phyloP scores from a whole-genome alignment of 2,888 invertebrate species.

The Diaprepes abbreviatus region DNA sequence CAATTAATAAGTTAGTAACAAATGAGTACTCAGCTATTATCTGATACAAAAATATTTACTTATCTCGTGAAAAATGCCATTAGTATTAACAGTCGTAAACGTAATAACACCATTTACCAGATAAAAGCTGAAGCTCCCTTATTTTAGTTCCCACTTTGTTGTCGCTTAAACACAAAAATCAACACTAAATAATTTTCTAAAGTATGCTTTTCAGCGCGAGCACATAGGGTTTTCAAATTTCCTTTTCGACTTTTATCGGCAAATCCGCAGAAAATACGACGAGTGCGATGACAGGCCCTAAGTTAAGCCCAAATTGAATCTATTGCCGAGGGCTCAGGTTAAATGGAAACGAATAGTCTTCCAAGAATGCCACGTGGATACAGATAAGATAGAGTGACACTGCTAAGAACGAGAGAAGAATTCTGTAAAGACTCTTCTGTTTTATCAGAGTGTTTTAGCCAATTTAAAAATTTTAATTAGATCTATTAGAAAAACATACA shows the following conservation, averaged over 20 bases:
- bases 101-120: too few relatives aligned
- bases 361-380: background rate
- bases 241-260: background rate
- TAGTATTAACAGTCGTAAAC: too few relatives aligned
- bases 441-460: too few relatives aligned
- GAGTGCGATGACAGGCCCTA: conserved; percentile 3
- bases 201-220: background rate
- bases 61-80: too few relatives aligned
- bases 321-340: conserved; percentile 20
- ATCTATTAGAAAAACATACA: too few relatives aligned
- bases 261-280: conserved; percentile 19
- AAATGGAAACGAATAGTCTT: conserved; percentile 28
- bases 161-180: too few relatives aligned
- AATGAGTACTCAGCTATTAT: too few relatives aligned
- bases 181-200: conserved; percentile 2
- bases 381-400: background rate
- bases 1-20: too few relatives aligned
- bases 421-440: background rate
- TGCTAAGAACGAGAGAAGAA: background rate
- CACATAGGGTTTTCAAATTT: background rate
- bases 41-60: too few relatives aligned
- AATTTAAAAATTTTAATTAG: too few relatives aligned
- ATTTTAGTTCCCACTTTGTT: too few relatives aligned
- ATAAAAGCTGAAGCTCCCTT: too few relatives aligned
- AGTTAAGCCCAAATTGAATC: conserved; percentile 27